Conservation (phyloP, 2,888 invertebrate genomes). For the Itoplectis maculator region DNA sequence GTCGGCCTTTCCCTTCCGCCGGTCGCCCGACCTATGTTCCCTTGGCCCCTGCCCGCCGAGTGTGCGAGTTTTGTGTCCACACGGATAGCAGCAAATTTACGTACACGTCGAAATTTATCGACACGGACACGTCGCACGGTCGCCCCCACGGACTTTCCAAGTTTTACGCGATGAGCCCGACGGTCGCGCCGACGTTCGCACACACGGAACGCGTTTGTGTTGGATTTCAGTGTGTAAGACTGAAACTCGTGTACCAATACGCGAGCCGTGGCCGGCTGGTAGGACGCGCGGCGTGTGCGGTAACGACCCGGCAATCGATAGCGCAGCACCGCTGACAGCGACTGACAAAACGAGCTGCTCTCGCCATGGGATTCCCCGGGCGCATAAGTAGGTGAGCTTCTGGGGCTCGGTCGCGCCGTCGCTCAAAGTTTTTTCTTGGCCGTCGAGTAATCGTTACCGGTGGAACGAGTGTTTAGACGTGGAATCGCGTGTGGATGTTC, state of each 20-base stretch:
- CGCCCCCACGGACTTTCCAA: slow-evolving; percentile 1
- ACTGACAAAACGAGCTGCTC: slow-evolving; percentile 8
- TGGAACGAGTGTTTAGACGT: too few species aligned
- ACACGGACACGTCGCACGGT: too few species aligned
- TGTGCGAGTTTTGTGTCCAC: background rate
- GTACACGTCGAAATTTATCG: background rate
- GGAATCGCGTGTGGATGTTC: too few species aligned
- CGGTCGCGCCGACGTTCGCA: background rate
- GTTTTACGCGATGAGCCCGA: slow-evolving; percentile 20
- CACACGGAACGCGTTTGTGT: background rate
- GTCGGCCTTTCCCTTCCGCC: slow-evolving; percentile 27
- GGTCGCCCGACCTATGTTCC: slow-evolving; percentile 1
- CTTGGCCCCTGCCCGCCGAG: background rate
- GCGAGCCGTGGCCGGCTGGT: background rate
- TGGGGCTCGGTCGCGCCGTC: background rate
- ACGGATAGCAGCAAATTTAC: background rate
- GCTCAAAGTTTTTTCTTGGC: background rate
- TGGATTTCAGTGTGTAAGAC: too few species aligned
- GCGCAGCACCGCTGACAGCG: slow-evolving; percentile 23
- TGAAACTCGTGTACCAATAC: background rate
- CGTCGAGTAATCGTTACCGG: background rate
- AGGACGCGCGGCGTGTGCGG: slow-evolving; percentile 31
- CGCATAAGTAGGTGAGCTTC: slow-evolving; percentile 66
- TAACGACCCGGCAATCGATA: slow-evolving; percentile 60
- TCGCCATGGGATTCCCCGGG: slow-evolving; percentile 72